phyloP scores from a whole-genome alignment of 1,140 invertebrate species.

The Procambarus clarkii region DNA sequence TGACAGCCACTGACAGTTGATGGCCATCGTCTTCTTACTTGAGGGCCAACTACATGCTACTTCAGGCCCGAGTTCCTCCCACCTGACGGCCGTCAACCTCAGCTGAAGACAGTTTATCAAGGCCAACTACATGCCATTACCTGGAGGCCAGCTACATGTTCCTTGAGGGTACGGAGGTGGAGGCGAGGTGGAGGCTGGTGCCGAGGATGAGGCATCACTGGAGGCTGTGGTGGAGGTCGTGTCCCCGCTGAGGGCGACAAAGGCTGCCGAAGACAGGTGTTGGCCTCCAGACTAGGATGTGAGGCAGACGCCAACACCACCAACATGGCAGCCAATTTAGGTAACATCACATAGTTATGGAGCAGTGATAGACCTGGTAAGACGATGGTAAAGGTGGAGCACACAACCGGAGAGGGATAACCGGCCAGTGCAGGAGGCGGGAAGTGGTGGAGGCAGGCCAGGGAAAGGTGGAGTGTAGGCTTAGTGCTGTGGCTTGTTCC shows the following conservation, averaged over 20 bases:
- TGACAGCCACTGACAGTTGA: too few relatives aligned
- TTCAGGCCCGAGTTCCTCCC: too few relatives aligned
- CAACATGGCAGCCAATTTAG: background rate
- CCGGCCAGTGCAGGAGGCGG: background rate
- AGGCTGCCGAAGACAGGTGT: background rate
- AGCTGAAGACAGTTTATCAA: background rate
- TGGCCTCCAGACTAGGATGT: background rate
- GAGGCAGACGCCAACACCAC: background rate
- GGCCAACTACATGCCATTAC: background rate
- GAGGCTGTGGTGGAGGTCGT: background rate
- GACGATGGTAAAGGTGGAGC: background rate
- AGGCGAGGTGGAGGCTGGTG: background rate
- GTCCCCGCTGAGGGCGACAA: background rate
- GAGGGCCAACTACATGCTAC: too few relatives aligned
- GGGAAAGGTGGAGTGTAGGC: background rate
- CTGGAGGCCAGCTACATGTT: background rate
- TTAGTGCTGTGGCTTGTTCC: background rate
- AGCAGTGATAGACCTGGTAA: background rate
- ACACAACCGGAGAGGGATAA: background rate
- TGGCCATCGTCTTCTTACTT: too few relatives aligned
- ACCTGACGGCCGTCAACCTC: too few relatives aligned
- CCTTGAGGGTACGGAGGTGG: background rate
- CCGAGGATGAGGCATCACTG: background rate
- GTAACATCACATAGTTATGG: background rate
- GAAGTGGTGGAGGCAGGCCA: background rate